Evolutionary conservation across 2,113 vertebrate species (phyloP), one percentile per base, ranked within the genome.

Genomic region (Paraplagusia blochii): DNA sequence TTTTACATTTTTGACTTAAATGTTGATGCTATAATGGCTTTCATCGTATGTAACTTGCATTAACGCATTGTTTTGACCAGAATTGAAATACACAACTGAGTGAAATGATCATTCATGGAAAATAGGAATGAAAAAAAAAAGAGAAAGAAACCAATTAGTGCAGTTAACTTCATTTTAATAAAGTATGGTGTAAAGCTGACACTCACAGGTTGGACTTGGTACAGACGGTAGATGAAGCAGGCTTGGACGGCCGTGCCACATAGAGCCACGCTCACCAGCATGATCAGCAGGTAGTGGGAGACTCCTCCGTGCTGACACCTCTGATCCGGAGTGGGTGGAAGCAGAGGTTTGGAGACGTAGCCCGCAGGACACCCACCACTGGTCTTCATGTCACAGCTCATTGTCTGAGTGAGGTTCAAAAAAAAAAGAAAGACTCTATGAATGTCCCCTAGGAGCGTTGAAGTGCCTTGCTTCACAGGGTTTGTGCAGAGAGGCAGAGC

Each of bases 171-270:
- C 44, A 36, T 1, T 15, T 5, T 35, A 11, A 51, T 1, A 47
- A 17, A 5, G 18, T n/a, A 2, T 39, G 33, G 11, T 35, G 11
- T 1, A 11, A 3, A 11, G 7, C 16, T 53, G 11, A 43, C 73
- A 83, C 86, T 86, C 57, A 87, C 83, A 47, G 18, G 5, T 9
- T 56, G 6, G 4, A 9, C 0, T 0, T 44, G 22, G 62, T 89
- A 79, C 36, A 90, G 81, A 1, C 7, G 39, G 61, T 85, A 89
- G 78, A 95, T 87, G 54, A 92, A 88, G 76, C 84, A 91, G 47
- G 88, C 91, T 60, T 95, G 90, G 2, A 90, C 38, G 0, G 55
- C 60, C 62, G 93, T 62, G 11, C 84, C 90, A 0, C 44, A 54
- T 13, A 88, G 38, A 0, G 90, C 68, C 69, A 93, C 7, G 52